A percentile compares a stretch with the other conserved stretches of the same genome.
phyloP scores from a whole-genome alignment of 2,888 invertebrate genomes.

The Andrena bicolor region DNA sequence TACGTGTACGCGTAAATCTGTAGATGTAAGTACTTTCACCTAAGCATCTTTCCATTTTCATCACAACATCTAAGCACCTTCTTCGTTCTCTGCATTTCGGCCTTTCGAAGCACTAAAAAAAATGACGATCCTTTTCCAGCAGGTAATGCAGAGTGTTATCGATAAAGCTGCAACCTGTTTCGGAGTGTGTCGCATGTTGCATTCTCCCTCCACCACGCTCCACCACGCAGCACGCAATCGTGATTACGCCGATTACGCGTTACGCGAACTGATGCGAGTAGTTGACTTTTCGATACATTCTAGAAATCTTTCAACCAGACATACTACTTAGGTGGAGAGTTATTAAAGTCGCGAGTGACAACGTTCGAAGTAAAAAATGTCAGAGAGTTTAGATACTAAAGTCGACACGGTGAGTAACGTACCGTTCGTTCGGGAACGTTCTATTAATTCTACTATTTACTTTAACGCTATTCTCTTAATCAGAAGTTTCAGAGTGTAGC shows the following conservation, averaged over 20 bases:
- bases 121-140: neutral
- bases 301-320: slow-evolving; percentile 64
- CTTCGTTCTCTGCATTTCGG: too few species aligned
- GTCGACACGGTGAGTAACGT: slow-evolving; percentile 61
- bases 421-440: neutral
- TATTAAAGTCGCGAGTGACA: neutral
- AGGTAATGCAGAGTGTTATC: neutral
- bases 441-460: neutral
- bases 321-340: slow-evolving; percentile 37
- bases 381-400: slow-evolving; percentile 57
- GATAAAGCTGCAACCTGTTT: slow-evolving; percentile 38
- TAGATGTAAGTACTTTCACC: too few species aligned
- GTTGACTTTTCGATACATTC: slow-evolving; percentile 39
- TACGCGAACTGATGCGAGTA: neutral
- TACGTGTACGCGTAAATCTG: neutral
- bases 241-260: slow-evolving; percentile 25
- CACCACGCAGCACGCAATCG: neutral
- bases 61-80: too few species aligned
- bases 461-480: neutral
- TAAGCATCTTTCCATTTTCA: too few species aligned
- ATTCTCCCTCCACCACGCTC: neutral
- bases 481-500: neutral
- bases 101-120: neutral
- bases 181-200: neutral
- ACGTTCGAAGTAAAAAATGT: slow-evolving; percentile 59